Evolutionary conservation across 2,113 vertebrate genomes (phyloP).

Genomic region (Micromys minutus): DNA sequence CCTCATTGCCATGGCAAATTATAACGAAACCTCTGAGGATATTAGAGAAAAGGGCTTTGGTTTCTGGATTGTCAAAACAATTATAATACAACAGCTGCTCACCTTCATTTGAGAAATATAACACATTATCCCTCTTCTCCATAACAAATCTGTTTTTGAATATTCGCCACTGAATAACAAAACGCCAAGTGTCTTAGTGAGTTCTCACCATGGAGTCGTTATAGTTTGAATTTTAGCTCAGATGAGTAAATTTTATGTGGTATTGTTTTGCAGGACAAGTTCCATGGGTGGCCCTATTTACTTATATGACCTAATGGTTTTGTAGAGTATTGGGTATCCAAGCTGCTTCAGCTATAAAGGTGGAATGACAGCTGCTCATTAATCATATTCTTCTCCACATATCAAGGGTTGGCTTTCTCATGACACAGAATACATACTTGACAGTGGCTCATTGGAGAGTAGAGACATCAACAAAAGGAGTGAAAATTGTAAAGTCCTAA

Average conservation of each 20-base stretch:
- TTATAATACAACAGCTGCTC: slow-evolving; percentile 52
- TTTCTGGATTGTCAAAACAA: slow-evolving; percentile 40
- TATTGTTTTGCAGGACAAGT: not conserved
- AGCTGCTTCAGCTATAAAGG: not conserved
- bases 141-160: not conserved
- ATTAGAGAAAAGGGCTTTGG: not conserved
- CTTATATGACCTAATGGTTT: not conserved
- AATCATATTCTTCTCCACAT: not conserved
- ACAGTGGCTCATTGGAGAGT: not conserved
- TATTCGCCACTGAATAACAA: not conserved
- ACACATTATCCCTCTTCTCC: slow-evolving; percentile 32
- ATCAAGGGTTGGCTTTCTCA: not conserved
- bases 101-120: slow-evolving; percentile 37
- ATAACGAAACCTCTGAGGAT: slow-evolving; percentile 54
- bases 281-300: not conserved
- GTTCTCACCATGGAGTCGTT: not conserved
- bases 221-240: not conserved
- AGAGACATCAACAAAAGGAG: not conserved
- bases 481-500: not conserved
- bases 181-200: not conserved
- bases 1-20: not conserved
- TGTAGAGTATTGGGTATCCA: too few relatives aligned
- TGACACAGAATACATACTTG: not conserved
- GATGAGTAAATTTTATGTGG: not conserved
- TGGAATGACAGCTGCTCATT: not conserved